Conservation (phyloP, 1,140 invertebrate species). For the Arctopsyche grandis region DNA sequence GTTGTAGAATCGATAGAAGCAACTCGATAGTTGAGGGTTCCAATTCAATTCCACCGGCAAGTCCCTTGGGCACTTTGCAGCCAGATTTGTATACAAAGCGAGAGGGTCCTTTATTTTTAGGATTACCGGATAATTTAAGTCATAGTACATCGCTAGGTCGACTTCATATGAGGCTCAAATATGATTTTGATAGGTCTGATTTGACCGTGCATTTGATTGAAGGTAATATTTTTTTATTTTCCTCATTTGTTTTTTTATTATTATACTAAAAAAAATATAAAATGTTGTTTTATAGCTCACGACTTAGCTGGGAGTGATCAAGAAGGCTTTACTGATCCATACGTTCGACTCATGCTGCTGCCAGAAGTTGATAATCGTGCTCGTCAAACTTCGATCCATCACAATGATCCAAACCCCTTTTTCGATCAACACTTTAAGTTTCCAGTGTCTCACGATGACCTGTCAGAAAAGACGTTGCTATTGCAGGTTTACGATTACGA, state of each 20-base stretch:
- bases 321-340: constrained; percentile 88
- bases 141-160: constrained; percentile 75
- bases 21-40: constrained; percentile 65
- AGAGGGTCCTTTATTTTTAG: constrained; percentile 78
- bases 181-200: constrained; percentile 90
- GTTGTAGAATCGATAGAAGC: constrained; percentile 65
- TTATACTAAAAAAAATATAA: background rate
- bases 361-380: constrained; percentile 87
- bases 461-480: constrained; percentile 77
- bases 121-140: constrained; percentile 64
- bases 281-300: constrained; percentile 69
- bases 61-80: constrained; percentile 81
- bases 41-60: constrained; percentile 60
- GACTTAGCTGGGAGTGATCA: constrained; percentile 82
- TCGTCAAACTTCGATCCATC: constrained; percentile 81
- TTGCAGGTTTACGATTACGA: constrained; percentile 79
- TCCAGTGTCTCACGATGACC: constrained; percentile 82
- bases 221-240: constrained; percentile 66
- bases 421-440: constrained; percentile 90
- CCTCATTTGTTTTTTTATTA: background rate
- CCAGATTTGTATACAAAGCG: constrained; percentile 84
- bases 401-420: constrained; percentile 80
- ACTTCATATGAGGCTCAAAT: constrained; percentile 86
- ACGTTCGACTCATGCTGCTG: constrained; percentile 78
- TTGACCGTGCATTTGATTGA: constrained; percentile 88